These are phyloP conservation scores for Anolis sagrei DNA, from an alignment of 2,113 vertebrate genomes.

Conservation along the genomic window DNA sequence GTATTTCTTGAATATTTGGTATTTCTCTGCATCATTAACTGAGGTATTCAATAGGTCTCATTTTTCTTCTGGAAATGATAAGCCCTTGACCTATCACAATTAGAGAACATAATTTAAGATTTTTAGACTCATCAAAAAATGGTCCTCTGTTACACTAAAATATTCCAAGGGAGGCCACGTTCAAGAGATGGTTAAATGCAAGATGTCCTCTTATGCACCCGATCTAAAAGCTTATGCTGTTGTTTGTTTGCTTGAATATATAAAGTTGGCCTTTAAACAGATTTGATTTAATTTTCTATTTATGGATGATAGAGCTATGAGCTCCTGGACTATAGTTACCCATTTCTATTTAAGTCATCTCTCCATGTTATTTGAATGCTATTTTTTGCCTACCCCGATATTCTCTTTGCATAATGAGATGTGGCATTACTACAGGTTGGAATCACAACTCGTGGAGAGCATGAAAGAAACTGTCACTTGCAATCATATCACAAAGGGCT, in stretches of 20 bases:
- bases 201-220: background rate
- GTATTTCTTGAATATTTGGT: background rate
- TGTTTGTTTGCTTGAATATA: background rate
- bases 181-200: background rate
- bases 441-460: conserved; percentile 34
- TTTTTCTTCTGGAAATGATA: background rate
- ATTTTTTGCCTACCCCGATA: conserved; percentile 40
- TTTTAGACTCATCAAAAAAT: background rate
- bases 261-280: background rate
- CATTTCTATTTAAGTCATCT: conserved; percentile 29
- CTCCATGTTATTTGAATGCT: conserved; percentile 39
- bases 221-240: background rate
- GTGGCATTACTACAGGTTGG: conserved; percentile 44
- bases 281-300: conserved; percentile 17
- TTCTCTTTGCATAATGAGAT: conserved; percentile 48
- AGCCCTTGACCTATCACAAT: background rate
- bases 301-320: background rate
- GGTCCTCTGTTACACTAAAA: background rate
- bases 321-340: conserved; percentile 17
- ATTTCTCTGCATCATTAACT: background rate
- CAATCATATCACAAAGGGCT: conserved; percentile 45
- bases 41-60: background rate
- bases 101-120: background rate
- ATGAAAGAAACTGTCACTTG: conserved; percentile 56
- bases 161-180: background rate